Evolutionary conservation across 2,888 invertebrate genomes (phyloP), one percentile per base, ranked within the genome.

Genomic region (Calameuta filiformis): DNA sequence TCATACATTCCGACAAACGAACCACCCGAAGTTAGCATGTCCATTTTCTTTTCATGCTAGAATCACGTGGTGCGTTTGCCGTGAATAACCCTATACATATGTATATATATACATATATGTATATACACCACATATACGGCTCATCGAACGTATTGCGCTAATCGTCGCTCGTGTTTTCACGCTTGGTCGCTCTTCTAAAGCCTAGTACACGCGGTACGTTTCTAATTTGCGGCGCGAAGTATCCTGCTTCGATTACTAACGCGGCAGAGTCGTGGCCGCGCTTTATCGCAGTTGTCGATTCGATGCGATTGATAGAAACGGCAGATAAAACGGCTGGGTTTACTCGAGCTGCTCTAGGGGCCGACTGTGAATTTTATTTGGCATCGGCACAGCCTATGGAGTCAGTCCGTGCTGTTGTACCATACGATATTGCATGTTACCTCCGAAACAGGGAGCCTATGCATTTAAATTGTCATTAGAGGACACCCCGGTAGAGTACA

Each of bases 401-500:
- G 71, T 31, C 71, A 15, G 9, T 30, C 31, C 15, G 33, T 33
- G 11, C 33, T 33, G 71, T 9, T 9, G 12, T 33, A 15, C 15
- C 40, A 56, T 56, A 56, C 40, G 40, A 56, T 23, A 56, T 56
- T 31, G 73, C 75, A 68, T 73, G 73, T 40, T 68, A 34, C 35
- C 35, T 80, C 75, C 73, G 78, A 77, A 80, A 84, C 83, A 81
- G 84, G 85, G 84, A 85, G 84, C 82, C 85, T 82, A 86, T 86
- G 86, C 86, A 86, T 86, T 86, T 86, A 86, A 86, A 86, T 86
- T 85, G 86, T 86, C 86, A 86, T 86, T 86, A 86, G 81, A 56
- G 40, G 40, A 33, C 71, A 71, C 71, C 33, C 71, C 31, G 71
- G 31, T 33, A 40, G 6, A 56, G 15, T 56, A 56, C 23, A 23